Percentiles rank a stretch among this genome's conserved stretches.
Evolutionary conservation across 2,888 invertebrate genomes (phyloP).

Genomic region (Mellilla xanthometata): DNA sequence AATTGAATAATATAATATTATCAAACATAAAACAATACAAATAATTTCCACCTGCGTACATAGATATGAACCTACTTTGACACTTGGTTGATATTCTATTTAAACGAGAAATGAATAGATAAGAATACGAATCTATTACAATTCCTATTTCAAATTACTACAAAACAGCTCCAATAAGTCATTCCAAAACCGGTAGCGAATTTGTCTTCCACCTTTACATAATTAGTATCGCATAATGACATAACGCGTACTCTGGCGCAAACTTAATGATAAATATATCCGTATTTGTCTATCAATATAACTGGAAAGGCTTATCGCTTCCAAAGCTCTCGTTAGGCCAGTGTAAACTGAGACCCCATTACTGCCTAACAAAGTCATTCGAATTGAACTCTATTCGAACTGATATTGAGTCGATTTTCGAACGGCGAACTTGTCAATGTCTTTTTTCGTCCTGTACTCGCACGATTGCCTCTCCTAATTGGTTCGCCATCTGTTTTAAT

Average conservation of each 20-base stretch:
- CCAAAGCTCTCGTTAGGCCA: slow-evolving; percentile 72
- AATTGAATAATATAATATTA: no score
- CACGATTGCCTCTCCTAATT: slow-evolving; percentile 81
- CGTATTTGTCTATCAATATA: slow-evolving; percentile 80
- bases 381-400: slow-evolving; percentile 49
- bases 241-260: slow-evolving; percentile 64
- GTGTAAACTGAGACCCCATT: slow-evolving; percentile 75
- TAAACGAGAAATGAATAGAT: no score
- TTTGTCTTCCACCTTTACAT: slow-evolving; percentile 54
- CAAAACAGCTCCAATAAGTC: slow-evolving; percentile 1
- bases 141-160: no score
- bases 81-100: no score
- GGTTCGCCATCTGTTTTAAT: slow-evolving; percentile 81
- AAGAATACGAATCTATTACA: no score
- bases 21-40: no score
- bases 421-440: slow-evolving; percentile 40
- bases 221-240: slow-evolving; percentile 65
- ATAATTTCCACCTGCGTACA: no score
- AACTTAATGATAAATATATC: slow-evolving; percentile 76
- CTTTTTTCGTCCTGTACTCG: slow-evolving; percentile 75
- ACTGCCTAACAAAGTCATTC: slow-evolving; percentile 39
- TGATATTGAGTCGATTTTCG: slow-evolving; percentile 39
- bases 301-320: slow-evolving; percentile 72
- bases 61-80: no score
- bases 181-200: slow-evolving; percentile 37